Evolutionary conservation across 2,888 invertebrate genomes (phyloP).

Genomic region (Galeopsomyia nigrocyanea): DNA sequence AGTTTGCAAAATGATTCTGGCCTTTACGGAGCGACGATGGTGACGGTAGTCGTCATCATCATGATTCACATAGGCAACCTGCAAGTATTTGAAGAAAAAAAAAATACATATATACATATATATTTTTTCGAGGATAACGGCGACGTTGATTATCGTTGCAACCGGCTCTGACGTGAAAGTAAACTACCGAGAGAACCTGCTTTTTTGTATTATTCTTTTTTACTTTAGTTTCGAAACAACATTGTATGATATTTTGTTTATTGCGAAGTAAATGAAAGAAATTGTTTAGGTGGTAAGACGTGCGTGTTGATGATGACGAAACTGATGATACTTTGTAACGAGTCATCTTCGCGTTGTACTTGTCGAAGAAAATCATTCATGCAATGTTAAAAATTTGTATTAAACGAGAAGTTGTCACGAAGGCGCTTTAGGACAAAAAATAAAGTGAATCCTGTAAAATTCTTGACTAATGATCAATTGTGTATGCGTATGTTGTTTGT

Average conservation of each 20-base stretch:
- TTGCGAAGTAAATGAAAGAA: conserved; percentile 16
- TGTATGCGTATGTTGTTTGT: conserved; percentile 18
- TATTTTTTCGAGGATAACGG: too few species aligned
- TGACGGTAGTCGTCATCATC: too few species aligned
- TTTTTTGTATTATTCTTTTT: conserved; percentile 29
- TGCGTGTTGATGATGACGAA: conserved; percentile 14
- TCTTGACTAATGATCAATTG: conserved; percentile 33
- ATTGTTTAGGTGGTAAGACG: conserved; percentile 33
- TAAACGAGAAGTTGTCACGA: conserved; percentile 5
- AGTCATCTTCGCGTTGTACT: conserved; percentile 26
- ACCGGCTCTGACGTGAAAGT: conserved; percentile 11
- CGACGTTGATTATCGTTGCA: background rate
- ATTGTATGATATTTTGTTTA: conserved; percentile 19
- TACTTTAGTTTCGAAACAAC: conserved; percentile 14
- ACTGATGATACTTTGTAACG: conserved; percentile 20
- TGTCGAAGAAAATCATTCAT: conserved; percentile 15
- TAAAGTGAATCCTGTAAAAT: conserved; percentile 9
- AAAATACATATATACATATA: too few species aligned
- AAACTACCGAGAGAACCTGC: conserved; percentile 6
- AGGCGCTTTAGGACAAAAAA: conserved; percentile 21
- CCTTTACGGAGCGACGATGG: too few species aligned
- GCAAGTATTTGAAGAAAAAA: too few species aligned
- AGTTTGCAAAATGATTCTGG: too few species aligned
- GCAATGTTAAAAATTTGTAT: conserved; percentile 31
- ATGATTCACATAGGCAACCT: too few species aligned